Evolutionary conservation across 1,140 invertebrate genomes (phyloP).

Genomic region (Euwallacea similis): DNA sequence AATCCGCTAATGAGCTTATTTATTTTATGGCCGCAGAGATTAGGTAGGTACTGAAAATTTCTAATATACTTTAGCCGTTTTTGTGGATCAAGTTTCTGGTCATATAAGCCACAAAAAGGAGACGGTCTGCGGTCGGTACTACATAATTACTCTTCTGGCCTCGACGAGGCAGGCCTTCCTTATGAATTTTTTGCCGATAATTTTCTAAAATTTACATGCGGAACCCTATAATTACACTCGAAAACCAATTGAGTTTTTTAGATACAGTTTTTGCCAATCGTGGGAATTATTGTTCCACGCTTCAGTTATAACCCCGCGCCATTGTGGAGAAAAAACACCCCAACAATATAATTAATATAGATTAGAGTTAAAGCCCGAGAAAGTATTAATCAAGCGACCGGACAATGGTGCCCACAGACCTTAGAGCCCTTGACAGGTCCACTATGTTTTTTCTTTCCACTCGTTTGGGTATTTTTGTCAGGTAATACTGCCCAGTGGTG

Average conservation of each 20-base stretch:
- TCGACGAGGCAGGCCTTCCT: neutral
- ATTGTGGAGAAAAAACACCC: neutral
- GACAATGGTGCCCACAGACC: conserved; percentile 19
- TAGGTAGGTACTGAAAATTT: no score
- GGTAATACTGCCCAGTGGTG: conserved; percentile 20
- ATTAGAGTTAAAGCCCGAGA: no score
- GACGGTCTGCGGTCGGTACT: no score
- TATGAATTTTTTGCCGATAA: conserved; percentile 4
- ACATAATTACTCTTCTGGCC: no score
- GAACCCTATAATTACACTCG: neutral
- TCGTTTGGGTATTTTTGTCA: conserved; percentile 9
- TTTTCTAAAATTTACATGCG: conserved; percentile 4
- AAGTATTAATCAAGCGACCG: neutral
- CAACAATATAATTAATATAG: neutral
- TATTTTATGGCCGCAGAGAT: no score
- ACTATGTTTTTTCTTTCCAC: conserved; percentile 3
- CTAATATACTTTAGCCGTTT: no score
- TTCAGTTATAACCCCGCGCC: neutral
- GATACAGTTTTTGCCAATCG: neutral
- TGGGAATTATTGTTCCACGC: neutral
- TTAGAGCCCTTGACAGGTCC: conserved; percentile 21
- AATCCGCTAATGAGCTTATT: no score
- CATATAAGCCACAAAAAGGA: no score
- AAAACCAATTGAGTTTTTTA: neutral
- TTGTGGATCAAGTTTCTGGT: no score